A percentile compares a stretch with the other conserved stretches of the same genome.
phyloP scores from a whole-genome alignment of 2,113 vertebrate genomes.

The Varanus komodoensis region DNA sequence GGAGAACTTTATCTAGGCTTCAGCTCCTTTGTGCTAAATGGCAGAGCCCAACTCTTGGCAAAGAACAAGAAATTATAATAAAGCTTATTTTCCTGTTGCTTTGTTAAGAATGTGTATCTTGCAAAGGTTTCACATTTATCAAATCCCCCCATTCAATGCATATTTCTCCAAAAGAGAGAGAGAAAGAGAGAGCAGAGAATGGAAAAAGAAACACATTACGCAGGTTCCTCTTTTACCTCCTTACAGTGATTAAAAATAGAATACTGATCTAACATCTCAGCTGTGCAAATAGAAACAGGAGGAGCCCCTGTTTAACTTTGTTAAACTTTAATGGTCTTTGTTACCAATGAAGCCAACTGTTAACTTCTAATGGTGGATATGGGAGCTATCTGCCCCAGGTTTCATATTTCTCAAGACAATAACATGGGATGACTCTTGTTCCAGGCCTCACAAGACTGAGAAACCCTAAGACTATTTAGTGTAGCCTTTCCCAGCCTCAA shows the following conservation, averaged over 20 bases:
- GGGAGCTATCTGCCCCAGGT: not conserved
- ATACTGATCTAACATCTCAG: not conserved
- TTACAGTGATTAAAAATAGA: not conserved
- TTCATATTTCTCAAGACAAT: not conserved
- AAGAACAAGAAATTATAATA: not conserved
- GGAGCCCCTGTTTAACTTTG: not conserved
- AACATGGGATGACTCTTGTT: not conserved
- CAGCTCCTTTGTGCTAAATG: not conserved
- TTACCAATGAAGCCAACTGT: not conserved
- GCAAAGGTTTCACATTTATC: not conserved
- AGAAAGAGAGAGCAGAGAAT: no score
- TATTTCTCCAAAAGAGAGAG: no score
- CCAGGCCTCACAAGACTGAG: not conserved
- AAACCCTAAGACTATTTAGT: not conserved
- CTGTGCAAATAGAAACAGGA: not conserved
- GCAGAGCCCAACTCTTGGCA: no score
- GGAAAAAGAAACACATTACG: not conserved
- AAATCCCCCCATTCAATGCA: not conserved
- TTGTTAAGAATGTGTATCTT: not conserved
- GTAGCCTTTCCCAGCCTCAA: no score
- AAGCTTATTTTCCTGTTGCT: not conserved
- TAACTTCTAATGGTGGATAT: not conserved
- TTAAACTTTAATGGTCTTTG: not conserved
- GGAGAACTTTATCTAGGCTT: not conserved
- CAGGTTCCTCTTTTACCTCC: not conserved